These are phyloP conservation scores for Heliothis peltigera DNA, from an alignment of 2,888 invertebrate genomes.

Conservation along the genomic window DNA sequence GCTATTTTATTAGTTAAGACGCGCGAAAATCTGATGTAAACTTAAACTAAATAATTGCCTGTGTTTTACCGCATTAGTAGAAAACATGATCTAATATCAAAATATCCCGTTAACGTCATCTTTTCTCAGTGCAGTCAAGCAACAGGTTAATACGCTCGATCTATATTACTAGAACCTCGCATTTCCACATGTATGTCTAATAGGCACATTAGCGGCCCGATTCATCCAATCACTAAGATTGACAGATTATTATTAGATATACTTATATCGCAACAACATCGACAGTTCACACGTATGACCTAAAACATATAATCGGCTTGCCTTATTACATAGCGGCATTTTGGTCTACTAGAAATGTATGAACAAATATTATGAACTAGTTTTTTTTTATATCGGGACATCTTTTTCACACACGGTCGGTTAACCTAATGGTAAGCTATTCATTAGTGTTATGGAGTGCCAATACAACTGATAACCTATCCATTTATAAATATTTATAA, in stretches of 20 bases:
- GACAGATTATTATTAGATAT: constrained; percentile 12
- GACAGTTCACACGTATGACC: constrained; percentile 22
- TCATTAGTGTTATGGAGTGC: too few relatives aligned
- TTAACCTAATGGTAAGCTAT: too few relatives aligned
- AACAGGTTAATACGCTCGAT: not conserved
- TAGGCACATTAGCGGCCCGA: not conserved
- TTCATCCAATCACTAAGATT: constrained; percentile 32
- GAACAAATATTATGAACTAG: too few relatives aligned
- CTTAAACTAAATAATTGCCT: too few relatives aligned
- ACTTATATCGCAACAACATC: constrained; percentile 8
- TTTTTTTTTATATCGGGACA: too few relatives aligned
- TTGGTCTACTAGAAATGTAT: too few relatives aligned
- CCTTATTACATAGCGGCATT: not conserved
- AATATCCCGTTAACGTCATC: not conserved
- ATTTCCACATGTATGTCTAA: constrained; percentile 2
- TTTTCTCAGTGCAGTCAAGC: not conserved
- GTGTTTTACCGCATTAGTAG: too few relatives aligned
- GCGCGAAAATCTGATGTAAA: too few relatives aligned
- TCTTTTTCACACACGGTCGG: too few relatives aligned
- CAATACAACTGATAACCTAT: too few relatives aligned
- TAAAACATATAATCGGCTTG: constrained; percentile 4
- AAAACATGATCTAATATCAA: not conserved
- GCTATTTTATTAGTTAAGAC: too few relatives aligned
- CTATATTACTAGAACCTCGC: not conserved
- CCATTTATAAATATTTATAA: too few relatives aligned